phyloP scores from a whole-genome alignment of 2,888 invertebrate genomes.

The Melinopterus prodromus region DNA sequence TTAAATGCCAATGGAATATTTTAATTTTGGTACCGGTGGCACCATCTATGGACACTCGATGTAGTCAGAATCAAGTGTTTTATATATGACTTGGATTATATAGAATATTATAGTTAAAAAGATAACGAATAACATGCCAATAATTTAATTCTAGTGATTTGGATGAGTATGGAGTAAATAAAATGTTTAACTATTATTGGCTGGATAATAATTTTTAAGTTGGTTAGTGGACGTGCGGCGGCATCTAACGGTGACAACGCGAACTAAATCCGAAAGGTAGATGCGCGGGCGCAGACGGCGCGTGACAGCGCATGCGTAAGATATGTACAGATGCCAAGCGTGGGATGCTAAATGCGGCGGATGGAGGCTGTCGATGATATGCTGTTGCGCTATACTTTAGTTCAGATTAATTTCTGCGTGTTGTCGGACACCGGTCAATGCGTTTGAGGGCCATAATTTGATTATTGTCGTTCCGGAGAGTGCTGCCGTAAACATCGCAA shows the following conservation, averaged over 20 bases:
- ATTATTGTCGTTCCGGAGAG: not conserved
- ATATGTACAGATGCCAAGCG: not conserved
- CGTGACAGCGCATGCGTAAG: not conserved
- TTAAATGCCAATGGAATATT: not conserved
- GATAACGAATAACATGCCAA: no score
- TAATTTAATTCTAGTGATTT: no score
- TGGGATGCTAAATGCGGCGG: not conserved
- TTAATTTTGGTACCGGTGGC: not conserved
- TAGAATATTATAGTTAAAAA: no score
- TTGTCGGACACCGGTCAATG: not conserved
- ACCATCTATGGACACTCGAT: not conserved
- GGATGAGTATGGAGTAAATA: no score
- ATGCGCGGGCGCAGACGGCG: not conserved
- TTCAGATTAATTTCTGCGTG: not conserved
- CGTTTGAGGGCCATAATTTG: not conserved
- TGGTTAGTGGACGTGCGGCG: no score
- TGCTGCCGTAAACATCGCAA: slow-evolving; percentile 1
- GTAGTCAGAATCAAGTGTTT: not conserved
- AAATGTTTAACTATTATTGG: no score
- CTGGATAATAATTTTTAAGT: no score
- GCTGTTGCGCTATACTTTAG: not conserved
- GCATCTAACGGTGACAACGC: not conserved
- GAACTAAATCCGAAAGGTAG: not conserved
- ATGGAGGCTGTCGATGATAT: not conserved
- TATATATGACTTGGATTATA: no score